Evolutionary conservation across 2,797 vertebrate species (phyloP), one percentile per base, ranked within the genome.

Genomic region (Cynodonichthys magdalenae): DNA sequence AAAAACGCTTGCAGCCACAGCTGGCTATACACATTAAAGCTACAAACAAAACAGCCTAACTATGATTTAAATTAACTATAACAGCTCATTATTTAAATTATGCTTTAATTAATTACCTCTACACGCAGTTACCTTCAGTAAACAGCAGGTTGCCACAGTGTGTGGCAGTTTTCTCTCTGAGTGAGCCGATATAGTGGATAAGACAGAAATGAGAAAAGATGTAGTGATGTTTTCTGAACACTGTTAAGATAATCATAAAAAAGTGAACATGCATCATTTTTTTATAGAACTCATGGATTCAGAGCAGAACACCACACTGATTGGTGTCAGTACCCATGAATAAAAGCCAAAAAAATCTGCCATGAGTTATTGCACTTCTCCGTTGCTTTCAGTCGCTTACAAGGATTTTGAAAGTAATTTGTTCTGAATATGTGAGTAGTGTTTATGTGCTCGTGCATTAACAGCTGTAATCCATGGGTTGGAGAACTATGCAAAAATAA

Each of bases 351-450:
- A 74, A 39, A 65, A 75, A 77, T 79, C 64, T 29, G 0, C 15
- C 31, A 75, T 55, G 61, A 77, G 86, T 71, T 66, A 64, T 60
- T 45, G 41, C 73, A 66, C 83, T 80, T 65, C 28, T 71, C 71
- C 73, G 47, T 53, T 52, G 66, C 84, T 75, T 72, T 81, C 47
- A 49, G 73, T 53, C 59, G 78, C 79, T 85, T 79, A 69, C 74
- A 81, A 76, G 75, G 82, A 87, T 85, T 79, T 77, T 45, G 51
- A 73, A 73, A 63, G 70, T 86, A 82, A 89, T 81, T 84, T 86
- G 63, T 72, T 71, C 76, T 61, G 76, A 72, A 84, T 77, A 71
- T 81, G 74, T 63, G 77, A 80, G 65, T 57, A 56, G 65, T 4
- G 31, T 81, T 82, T 57, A 81, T 70, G 74, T 54, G 75, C 53